Evolutionary conservation across 2,797 vertebrate genomes (phyloP), one percentile per base, ranked within the genome.

Genomic region (Florisuga fusca): DNA sequence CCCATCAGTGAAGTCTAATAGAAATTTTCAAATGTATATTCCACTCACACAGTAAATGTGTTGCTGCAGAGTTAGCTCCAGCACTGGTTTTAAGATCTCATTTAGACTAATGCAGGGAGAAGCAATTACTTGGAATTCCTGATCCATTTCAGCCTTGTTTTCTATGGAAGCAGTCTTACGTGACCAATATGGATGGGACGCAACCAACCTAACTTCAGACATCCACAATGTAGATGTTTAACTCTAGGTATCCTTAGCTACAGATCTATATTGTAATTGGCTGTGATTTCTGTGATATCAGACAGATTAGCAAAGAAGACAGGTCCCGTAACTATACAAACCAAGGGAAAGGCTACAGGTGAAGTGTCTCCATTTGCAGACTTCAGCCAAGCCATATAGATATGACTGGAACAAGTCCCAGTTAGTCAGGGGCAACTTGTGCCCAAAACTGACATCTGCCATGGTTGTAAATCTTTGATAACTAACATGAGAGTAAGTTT

Each of bases 91-190:
- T 34, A 73, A 94, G 34, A 73, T 20, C 4, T 89, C 31, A 33
- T 79, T 90, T 79, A 51, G 43, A 55, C 59, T 79, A 90, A 89
- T 13, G 25, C 22, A 74, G 31, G 9, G 7, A 84, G 27, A 92
- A 87, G 48, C 17, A 82, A 89, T 90, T 90, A 87, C 69, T 87
- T 92, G 76, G 62, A 90, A 59, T 82, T 84, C 45, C 48, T 95
- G 74, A 84, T 16, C 31, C 67, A 26, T 87, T 84, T 87, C 64
- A 89, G 11, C 51, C 34, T 89, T 17, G 8, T 89, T 64, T 91
- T 58, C 58, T 84, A 7, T 25, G 15, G 17, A 87, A 75, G 31
- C 25, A 76, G 22, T 62, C 67, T 76, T 73, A 27, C 55, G 33
- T 59, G 22, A 62, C 27, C 25, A 45, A 18, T 33, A 21, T 82